A percentile compares a stretch with the other conserved stretches of the same genome.
phyloP scores from a whole-genome alignment of 2,888 invertebrate genomes.

The Drosophila barbarae region DNA sequence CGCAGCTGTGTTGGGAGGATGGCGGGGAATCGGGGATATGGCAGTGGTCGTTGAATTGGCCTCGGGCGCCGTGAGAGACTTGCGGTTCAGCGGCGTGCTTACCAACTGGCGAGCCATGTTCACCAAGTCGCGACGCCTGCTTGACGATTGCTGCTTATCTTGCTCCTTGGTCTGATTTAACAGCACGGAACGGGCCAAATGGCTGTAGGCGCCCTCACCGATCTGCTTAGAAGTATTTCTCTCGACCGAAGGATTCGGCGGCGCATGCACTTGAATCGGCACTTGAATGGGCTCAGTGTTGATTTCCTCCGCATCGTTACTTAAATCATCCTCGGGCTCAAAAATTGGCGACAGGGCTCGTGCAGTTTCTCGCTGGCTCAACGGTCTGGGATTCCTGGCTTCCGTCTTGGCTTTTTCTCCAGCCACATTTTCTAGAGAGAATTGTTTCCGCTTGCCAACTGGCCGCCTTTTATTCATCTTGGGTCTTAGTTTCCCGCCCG shows the following conservation, averaged over 20 bases:
- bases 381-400: not conserved
- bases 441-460: constrained; percentile 53
- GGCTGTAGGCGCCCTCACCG: constrained; percentile 59
- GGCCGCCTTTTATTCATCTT: constrained; percentile 47
- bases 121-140: constrained; percentile 53
- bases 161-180: constrained; percentile 63
- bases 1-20: not conserved
- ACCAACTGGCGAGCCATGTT: constrained; percentile 67
- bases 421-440: constrained; percentile 30
- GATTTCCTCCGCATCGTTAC: constrained; percentile 4
- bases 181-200: constrained; percentile 70
- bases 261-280: constrained; percentile 15
- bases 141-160: constrained; percentile 12
- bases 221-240: constrained; percentile 12
- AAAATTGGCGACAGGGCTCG: constrained; percentile 47
- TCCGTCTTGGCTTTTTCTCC: not conserved
- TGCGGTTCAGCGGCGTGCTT: constrained; percentile 70
- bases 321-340: constrained; percentile 32
- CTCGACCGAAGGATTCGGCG: not conserved
- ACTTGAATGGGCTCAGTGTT: not conserved
- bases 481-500: constrained; percentile 51
- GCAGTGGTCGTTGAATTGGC: not conserved
- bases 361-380: not conserved
- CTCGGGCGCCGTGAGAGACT: constrained; percentile 2
- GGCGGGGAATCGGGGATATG: constrained; percentile 60